Evolutionary conservation across 1,140 invertebrate genomes (phyloP).

Genomic region (Pissodes strobi): DNA sequence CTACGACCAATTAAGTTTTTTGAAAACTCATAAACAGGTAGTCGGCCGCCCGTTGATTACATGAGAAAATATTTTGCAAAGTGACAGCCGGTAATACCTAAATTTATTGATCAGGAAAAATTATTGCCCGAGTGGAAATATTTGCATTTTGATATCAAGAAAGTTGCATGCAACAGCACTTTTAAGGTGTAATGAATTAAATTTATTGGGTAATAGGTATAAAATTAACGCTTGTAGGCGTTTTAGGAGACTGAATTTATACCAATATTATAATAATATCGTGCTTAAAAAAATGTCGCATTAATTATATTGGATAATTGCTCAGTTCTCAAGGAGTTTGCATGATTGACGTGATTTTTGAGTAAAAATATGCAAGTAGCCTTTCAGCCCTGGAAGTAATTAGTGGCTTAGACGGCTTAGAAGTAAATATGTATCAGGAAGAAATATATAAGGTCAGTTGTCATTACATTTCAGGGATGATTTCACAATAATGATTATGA

Average conservation of each 20-base stretch:
- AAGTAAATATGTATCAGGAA: too few species aligned
- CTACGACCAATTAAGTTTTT: too few species aligned
- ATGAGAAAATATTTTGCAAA: constrained; percentile 18
- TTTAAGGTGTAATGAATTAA: constrained; percentile 28
- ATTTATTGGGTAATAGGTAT: constrained; percentile 32
- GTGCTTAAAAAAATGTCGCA: too few species aligned
- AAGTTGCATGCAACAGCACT: constrained; percentile 29
- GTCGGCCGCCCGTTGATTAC: constrained; percentile 9
- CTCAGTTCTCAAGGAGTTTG: too few species aligned
- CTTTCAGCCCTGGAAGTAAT: too few species aligned
- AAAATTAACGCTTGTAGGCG: constrained; percentile 30
- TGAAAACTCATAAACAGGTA: not conserved
- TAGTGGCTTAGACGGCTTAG: too few species aligned
- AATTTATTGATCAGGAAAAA: constrained; percentile 30
- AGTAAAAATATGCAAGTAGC: too few species aligned
- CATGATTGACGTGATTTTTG: too few species aligned
- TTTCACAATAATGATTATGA: too few species aligned
- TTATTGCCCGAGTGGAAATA: constrained; percentile 23
- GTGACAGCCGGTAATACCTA: constrained; percentile 15
- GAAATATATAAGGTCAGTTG: too few species aligned
- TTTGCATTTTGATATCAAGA: constrained; percentile 33
- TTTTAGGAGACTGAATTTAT: constrained; percentile 12
- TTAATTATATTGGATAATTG: too few species aligned
- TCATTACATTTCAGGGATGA: too few species aligned
- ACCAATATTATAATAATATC: not conserved